Evolutionary conservation across 2,797 vertebrate species (phyloP).

Genomic region (Notoglanidium macrostoma): DNA sequence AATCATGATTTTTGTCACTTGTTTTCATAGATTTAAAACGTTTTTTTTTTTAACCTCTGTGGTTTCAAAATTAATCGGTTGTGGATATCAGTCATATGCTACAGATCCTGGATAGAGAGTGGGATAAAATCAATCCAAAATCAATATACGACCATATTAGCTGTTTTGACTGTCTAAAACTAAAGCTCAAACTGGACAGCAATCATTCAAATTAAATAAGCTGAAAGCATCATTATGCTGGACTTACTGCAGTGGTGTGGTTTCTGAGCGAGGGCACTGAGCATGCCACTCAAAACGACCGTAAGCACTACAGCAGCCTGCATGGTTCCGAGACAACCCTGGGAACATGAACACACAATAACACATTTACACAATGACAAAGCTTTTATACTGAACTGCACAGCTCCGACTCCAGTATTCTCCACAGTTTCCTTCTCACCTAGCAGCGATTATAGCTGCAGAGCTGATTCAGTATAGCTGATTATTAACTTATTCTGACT

Average conservation of each 20-base stretch:
- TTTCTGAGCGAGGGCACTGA: conserved; percentile 33
- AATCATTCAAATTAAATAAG: not conserved
- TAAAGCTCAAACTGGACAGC: not conserved
- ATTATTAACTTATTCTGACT: conserved; percentile 21
- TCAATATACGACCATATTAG: not conserved
- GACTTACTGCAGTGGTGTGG: conserved; percentile 64
- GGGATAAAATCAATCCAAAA: too few relatives aligned
- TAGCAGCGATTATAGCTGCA: not conserved
- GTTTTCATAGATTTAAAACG: not conserved
- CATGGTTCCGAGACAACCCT: conserved; percentile 46
- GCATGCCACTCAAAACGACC: conserved; percentile 41
- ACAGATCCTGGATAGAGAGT: not conserved
- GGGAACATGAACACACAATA: conserved; percentile 8
- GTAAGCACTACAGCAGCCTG: conserved; percentile 38
- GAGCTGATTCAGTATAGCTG: not conserved
- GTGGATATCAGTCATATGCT: not conserved
- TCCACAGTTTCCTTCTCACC: conserved; percentile 34
- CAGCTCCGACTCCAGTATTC: not conserved
- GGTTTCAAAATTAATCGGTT: not conserved
- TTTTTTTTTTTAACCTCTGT: not conserved
- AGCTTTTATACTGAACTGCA: conserved; percentile 28
- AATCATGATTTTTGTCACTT: not conserved
- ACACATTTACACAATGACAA: not conserved
- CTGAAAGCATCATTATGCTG: not conserved
- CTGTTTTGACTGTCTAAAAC: not conserved